A percentile compares a stretch with the other conserved stretches of the same genome.
phyloP scores from a whole-genome alignment of 2,797 vertebrate genomes.

The Rallus crepitans region DNA sequence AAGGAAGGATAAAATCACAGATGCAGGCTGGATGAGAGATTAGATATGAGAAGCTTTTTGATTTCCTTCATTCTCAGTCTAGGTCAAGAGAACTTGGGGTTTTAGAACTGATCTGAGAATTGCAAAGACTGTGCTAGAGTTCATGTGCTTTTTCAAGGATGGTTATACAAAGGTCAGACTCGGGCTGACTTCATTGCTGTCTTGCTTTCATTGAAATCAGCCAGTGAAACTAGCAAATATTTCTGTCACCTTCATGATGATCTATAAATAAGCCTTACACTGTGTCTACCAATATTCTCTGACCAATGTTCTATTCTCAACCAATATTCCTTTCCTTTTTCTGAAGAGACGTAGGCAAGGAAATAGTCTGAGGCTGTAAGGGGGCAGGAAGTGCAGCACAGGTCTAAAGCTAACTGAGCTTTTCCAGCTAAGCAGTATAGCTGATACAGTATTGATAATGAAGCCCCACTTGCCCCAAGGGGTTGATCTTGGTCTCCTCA shows the following conservation, averaged over 20 bases:
- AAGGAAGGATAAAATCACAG: neutral
- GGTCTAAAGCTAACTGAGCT: neutral
- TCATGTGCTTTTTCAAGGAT: neutral
- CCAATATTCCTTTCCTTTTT: neutral
- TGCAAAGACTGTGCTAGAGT: neutral
- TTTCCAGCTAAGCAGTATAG: neutral
- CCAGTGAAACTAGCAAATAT: neutral
- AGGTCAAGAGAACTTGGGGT: neutral
- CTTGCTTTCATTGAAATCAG: neutral
- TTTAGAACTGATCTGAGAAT: neutral
- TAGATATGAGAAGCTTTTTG: neutral
- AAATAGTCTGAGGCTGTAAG: fast-evolving
- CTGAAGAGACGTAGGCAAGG: neutral
- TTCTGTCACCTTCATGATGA: neutral
- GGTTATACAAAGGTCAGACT: neutral
- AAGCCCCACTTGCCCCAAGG: neutral
- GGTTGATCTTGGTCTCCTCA: neutral
- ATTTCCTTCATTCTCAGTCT: neutral
- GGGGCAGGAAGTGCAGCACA: neutral
- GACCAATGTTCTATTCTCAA: no score
- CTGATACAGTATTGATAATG: neutral
- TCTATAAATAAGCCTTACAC: neutral
- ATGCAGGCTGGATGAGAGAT: neutral
- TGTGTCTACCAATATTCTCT: neutral
- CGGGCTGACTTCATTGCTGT: fast-evolving